Percentiles rank a stretch among this genome's conserved stretches.
Evolutionary conservation across 2,113 vertebrate genomes (phyloP).

Genomic region (Saguinus midas): DNA sequence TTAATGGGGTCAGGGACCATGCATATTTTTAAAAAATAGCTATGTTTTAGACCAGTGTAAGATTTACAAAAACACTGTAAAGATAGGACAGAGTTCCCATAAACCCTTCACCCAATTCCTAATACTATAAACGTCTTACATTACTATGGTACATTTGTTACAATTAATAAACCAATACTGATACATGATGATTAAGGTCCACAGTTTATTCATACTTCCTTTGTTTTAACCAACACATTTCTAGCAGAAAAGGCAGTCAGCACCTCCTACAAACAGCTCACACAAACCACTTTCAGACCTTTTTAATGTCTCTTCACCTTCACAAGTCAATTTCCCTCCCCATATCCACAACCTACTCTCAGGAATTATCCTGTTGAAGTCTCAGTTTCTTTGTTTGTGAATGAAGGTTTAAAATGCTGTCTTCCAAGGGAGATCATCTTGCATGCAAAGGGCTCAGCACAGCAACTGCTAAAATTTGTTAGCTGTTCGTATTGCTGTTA

Average conservation of each 20-base stretch:
- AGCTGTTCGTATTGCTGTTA: background rate
- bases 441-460: background rate
- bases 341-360: background rate
- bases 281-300: background rate
- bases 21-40: background rate
- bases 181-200: background rate
- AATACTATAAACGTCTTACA: background rate
- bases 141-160: background rate
- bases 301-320: background rate
- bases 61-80: background rate
- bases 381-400: background rate
- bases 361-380: background rate
- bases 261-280: background rate
- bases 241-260: background rate
- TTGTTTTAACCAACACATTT: conserved; percentile 10
- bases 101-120: background rate
- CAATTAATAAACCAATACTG: background rate
- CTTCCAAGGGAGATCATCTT: background rate
- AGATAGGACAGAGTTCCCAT: background rate
- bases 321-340: background rate
- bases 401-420: background rate
- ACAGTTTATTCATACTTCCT: background rate
- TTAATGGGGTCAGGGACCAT: background rate
- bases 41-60: background rate
- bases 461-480: background rate